Evolutionary conservation across 2,797 vertebrate species (phyloP), one percentile per base, ranked within the genome.

Genomic region (Liasis olivaceus): DNA sequence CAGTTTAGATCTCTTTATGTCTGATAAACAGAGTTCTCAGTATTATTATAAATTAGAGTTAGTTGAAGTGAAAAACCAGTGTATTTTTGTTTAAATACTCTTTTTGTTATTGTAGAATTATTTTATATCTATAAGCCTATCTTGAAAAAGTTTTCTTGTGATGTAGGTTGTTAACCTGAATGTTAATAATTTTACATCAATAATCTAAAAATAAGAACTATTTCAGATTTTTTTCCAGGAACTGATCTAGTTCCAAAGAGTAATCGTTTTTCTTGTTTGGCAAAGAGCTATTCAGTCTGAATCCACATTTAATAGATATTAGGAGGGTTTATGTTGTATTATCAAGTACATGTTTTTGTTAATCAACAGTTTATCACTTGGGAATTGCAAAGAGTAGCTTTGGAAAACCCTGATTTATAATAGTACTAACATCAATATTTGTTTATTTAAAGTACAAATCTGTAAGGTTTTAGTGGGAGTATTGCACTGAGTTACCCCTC

Each of bases 181-280:
- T 91, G 86, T 94, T 92, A 93, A 36, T 96, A 94, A 94, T 87
- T 92, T 86, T 42, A 20, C 89, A 88, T 84, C 93, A 88, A 88
- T 91, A 69, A 90, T 69, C 26, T 90, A 59, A 81, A 92, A 92
- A 92, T 93, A 90, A 62, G 92, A 94, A 92, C 90, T 77, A 85
- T 69, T 91, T 96, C 94, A 95, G 20, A 72, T 91, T 51, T 8
- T 26, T 56, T 93, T 91, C 4, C 13, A 69, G 24, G 86, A 88
- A 66, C 89, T 96, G 59, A 81, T 20, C 58, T 90, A 81, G 28
- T 94, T 95, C 92, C 77, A 93, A 94, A 94, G 94, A 95, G 72
- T 88, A 93, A 59, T 94, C 85, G 1, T 64, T 54, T 92, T 89
- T 95, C 84, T 93, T 94, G 31, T 91, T 93, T 94, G 92, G 62